Base-by-base conservation (phyloP, 2,888 invertebrate genomes). In the Labia minor region DNA sequence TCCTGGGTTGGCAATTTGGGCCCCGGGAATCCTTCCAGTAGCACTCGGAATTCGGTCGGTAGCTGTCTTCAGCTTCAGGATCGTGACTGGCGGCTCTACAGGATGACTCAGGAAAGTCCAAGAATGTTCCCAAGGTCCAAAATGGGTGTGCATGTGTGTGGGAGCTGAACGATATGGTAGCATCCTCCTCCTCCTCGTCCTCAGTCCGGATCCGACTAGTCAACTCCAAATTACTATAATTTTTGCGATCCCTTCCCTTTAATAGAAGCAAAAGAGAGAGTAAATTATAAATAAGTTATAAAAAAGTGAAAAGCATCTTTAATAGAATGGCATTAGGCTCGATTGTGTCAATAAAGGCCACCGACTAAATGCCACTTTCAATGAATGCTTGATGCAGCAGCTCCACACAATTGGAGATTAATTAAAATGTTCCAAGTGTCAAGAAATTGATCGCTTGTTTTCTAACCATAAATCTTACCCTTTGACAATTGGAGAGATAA, bases 221-320 rank as follows among this genome's bases (percentile, higher is more conserved):
- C 26, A 26, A 49, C n/a, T 16, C 49, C 3, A 49, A 49, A 49
- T 49, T 49, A 49, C 49, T 49, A 49, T 49, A 49, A 49, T 49
- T 49, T 49, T 49, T 49, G 49, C 49, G 49, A 49, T 49, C 49
- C 49, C 49, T 49, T 49, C 49, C n/a, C n/a, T n/a, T n/a, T n/a
- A n/a, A n/a, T n/a, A n/a, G n/a, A n/a, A n/a, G n/a, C n/a, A n/a
- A n/a, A 11, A 49, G 14, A 49, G 49, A 49, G 14, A 16, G 11
- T 10, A 49, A 49, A 49, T 49, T n/a, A 49, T 26, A 49, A 49
- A 49, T n/a, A 49, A 49, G 16, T 8, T n/a, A n/a, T n/a, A 14
- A 49, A 49, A n/a, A 49, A 49, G 49, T 49, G n/a, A 49, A 49
- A 49, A 49, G 49, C 49, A 3, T 49, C 49, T 14, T 26, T 26